Evolutionary conservation across 2,888 invertebrate species (phyloP), one percentile per base, ranked within the genome.

Genomic region (Agapetus fuscipes): DNA sequence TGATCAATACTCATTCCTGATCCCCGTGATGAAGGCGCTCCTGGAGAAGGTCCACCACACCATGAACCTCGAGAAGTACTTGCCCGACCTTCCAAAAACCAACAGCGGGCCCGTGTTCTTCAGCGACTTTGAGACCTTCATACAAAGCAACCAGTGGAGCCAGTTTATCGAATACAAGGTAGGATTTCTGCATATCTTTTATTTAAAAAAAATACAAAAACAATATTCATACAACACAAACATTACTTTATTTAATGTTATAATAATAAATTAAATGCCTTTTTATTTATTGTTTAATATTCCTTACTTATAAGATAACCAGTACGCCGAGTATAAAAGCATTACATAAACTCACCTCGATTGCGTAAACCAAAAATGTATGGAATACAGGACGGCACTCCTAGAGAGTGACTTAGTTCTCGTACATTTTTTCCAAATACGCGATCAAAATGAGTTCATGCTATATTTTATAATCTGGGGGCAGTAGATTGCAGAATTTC

Each of bases 1-100:
- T 6, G 76, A 76, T 48, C 74, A 73, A 49, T 76, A 76, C 54
- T 71, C 73, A 3, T 76, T 74, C 52, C 54, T 77, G 15, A 71
- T 76, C 55, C 76, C 77, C 1, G 72, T 77, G 10, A 62, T 78
- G 62, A 74, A 75, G 53, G 73, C 75, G 0, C 53, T 78, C 26
- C 56, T 78, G 29, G 74, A 75, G 43, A 75, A 74, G 53, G 59
- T 62, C 28, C 55, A 59, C 12, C 38, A 45, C 6, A 54, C 59
- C 15, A 61, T 64, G 37, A 59, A 59, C 43, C 50, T 65, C 40
- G 56, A 58, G 25, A 46, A 52, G 9, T 57, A 65, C 32, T 46
- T 71, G 26, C 66, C 69, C 0, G 62, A 64, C 48, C 53, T 77
- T 30, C 74, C 75, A 0, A 59, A 64, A 3, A 68, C 71, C 2